Evolutionary conservation across 2,888 invertebrate genomes (phyloP).

Genomic region (Leucophenga montana): DNA sequence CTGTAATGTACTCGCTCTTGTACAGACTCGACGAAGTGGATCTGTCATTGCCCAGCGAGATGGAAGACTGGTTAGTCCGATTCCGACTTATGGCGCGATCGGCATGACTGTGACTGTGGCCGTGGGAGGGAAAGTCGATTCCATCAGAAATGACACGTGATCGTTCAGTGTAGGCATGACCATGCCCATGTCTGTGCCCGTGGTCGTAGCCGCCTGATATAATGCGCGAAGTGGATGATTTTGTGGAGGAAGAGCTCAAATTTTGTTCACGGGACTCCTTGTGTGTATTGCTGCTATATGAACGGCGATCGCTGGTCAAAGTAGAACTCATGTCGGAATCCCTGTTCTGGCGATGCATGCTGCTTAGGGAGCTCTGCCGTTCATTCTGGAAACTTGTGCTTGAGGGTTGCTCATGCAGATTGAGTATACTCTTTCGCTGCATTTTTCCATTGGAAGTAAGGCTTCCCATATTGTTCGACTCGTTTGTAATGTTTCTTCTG

Average conservation of each 20-base stretch:
- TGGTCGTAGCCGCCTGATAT: slow-evolving; percentile 45
- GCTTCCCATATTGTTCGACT: slow-evolving; percentile 62
- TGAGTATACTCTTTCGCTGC: slow-evolving; percentile 86
- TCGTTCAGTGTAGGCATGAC: slow-evolving; percentile 39
- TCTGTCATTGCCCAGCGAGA: slow-evolving; percentile 81
- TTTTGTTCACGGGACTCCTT: slow-evolving; percentile 56
- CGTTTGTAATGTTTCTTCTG: slow-evolving; percentile 75
- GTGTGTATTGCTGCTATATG: slow-evolving; percentile 47
- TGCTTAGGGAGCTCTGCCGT: slow-evolving; percentile 82
- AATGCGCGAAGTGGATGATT: slow-evolving; percentile 52
- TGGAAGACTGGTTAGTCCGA: slow-evolving; percentile 82
- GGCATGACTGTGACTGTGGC: slow-evolving; percentile 49
- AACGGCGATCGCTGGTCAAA: slow-evolving; percentile 52
- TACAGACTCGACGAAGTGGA: slow-evolving; percentile 79
- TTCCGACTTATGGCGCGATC: slow-evolving; percentile 71
- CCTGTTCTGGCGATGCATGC: slow-evolving; percentile 82
- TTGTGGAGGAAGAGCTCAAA: slow-evolving; percentile 43
- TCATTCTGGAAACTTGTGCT: slow-evolving; percentile 81
- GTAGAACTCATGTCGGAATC: slow-evolving; percentile 73
- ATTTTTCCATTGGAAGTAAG: slow-evolving; percentile 77
- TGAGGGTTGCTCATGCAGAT: slow-evolving; percentile 82
- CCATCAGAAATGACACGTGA: slow-evolving; percentile 53
- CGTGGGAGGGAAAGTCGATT: slow-evolving; percentile 62
- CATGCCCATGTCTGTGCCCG: slow-evolving; percentile 49
- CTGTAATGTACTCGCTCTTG: slow-evolving; percentile 83